Base-by-base conservation (phyloP, 1,140 invertebrate genomes). In the Papilio glaucus region DNA sequence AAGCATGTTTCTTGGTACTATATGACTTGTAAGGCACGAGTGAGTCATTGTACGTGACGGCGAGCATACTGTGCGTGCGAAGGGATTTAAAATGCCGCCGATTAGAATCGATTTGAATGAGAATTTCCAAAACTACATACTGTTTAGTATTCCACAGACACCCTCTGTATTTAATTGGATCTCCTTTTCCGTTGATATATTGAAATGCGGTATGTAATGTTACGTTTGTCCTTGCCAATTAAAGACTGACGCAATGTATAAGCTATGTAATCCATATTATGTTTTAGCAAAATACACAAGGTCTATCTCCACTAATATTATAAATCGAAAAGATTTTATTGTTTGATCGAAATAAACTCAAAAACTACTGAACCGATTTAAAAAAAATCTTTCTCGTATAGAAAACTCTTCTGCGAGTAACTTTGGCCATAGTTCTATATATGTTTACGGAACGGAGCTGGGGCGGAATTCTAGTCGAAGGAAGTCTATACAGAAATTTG, bases 11-110 rank as follows among this genome's bases (percentile, higher is more conserved):
- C 62, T 41, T 8, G 21, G 37, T 65, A 65, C 24, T 33, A 33
- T 13, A 41, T n/a, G 29, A 63, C 62, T 65, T 38, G 57, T 74
- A 60, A 39, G 24, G 37, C 72, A 68, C 39, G 72, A 76, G 70
- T 90, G 85, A 88, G 65, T 89, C 86, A 88, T 74, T 78, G 71
- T 86, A 90, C 88, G 89, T 89, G 87, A 88, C 80, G 80, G 33
- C 62, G 60, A 41, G 85, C 89, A 88, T 81, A 85, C 72, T 72
- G 76, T 76, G 80, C 83, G 81, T 80, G 77, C 82, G 74, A 80
- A 62, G 71, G 73, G 77, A 71, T 83, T 82, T 78, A 68, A 77
- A 57, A 57, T 24, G 21, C 21, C 49, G 21, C 12, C 49, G 49
- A 57, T 57, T 57, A 57, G 75, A 82, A 84, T 80, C 82, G 79